Evolutionary conservation across 2,888 invertebrate genomes (phyloP).

Genomic region (Lacanobia wlatinum): DNA sequence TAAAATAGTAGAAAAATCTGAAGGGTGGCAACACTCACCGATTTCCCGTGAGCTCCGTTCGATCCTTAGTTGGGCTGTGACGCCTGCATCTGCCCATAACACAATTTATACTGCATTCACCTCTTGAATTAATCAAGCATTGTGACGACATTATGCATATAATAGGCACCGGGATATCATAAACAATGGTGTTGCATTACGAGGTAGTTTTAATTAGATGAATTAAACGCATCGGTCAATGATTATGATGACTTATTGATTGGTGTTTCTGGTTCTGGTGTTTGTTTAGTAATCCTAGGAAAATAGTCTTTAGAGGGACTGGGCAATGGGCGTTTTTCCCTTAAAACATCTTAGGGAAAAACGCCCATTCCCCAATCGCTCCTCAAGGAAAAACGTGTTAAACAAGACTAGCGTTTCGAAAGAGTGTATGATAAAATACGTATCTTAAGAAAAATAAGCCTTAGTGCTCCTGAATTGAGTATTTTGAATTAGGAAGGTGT

Average conservation of each 20-base stretch:
- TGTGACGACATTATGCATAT: slow-evolving; percentile 76
- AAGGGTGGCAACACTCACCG: slow-evolving; percentile 59
- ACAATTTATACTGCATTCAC: slow-evolving; percentile 82
- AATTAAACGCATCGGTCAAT: slow-evolving; percentile 34
- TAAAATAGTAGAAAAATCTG: slow-evolving; percentile 4
- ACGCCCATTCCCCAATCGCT: neutral
- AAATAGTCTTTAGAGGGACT: neutral
- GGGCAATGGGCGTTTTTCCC: neutral
- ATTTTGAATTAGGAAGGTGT: too few relatives aligned
- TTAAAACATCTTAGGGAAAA: neutral
- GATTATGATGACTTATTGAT: slow-evolving; percentile 45
- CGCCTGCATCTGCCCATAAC: slow-evolving; percentile 65
- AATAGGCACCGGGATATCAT: slow-evolving; percentile 69
- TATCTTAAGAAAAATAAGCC: neutral
- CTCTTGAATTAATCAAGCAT: slow-evolving; percentile 72
- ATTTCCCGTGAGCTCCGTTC: slow-evolving; percentile 72
- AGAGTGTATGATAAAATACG: neutral
- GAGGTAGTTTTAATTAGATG: slow-evolving; percentile 65
- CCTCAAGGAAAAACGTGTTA: neutral
- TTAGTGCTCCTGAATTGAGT: too few relatives aligned
- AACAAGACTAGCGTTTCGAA: neutral
- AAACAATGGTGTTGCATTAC: slow-evolving; percentile 74
- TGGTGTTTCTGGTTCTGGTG: slow-evolving; percentile 5
- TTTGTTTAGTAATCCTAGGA: neutral
- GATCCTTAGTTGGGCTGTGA: slow-evolving; percentile 78